Percentiles rank a stretch among this genome's conserved stretches.
phyloP scores from a whole-genome alignment of 2,888 invertebrate species.

The Chloroclysta siterata region DNA sequence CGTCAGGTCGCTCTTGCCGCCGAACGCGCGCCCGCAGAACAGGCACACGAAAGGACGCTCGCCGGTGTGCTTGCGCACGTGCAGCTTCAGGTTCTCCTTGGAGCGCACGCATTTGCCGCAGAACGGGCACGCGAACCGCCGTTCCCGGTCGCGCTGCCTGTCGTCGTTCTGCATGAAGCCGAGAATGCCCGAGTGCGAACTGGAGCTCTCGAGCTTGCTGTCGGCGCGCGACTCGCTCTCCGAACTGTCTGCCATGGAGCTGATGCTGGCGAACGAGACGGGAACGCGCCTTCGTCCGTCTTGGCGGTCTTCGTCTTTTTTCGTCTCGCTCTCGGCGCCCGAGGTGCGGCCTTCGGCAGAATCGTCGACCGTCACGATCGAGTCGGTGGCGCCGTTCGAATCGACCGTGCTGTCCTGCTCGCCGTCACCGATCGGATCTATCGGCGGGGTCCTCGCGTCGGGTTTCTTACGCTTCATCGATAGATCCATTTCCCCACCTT shows the following conservation, averaged over 20 bases:
- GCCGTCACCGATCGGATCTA: conserved; percentile 79
- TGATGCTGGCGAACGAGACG: conserved; percentile 82
- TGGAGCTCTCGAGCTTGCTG: conserved; percentile 82
- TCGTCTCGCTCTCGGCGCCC: conserved; percentile 71
- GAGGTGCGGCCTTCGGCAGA: conserved; percentile 77
- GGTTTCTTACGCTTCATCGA: conserved; percentile 81
- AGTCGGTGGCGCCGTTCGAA: conserved; percentile 84
- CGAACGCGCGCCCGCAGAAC: conserved; percentile 95
- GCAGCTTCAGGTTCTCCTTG: conserved; percentile 94
- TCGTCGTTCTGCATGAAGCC: conserved; percentile 87
- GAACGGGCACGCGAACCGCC: conserved; percentile 94
- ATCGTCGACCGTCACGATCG: conserved; percentile 76
- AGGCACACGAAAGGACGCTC: conserved; percentile 96
- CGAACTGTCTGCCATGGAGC: conserved; percentile 82
- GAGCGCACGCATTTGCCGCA: conserved; percentile 95
- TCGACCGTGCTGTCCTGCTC: conserved; percentile 91
- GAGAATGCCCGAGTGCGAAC: conserved; percentile 83
- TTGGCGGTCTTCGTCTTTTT: conserved; percentile 64
- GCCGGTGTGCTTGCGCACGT: conserved; percentile 94
- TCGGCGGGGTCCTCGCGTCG: conserved; percentile 75
- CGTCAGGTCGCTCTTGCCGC: conserved; percentile 94
- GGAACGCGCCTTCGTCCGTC: conserved; percentile 69
- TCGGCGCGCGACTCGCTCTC: conserved; percentile 79
- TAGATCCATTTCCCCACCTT: conserved; percentile 85
- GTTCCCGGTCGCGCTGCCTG: conserved; percentile 86